A percentile compares a stretch with the other conserved stretches of the same genome.
These are phyloP conservation scores for Eptatretus burgeri DNA, from an alignment of 2,113 vertebrate genomes.

Conservation along the genomic window DNA sequence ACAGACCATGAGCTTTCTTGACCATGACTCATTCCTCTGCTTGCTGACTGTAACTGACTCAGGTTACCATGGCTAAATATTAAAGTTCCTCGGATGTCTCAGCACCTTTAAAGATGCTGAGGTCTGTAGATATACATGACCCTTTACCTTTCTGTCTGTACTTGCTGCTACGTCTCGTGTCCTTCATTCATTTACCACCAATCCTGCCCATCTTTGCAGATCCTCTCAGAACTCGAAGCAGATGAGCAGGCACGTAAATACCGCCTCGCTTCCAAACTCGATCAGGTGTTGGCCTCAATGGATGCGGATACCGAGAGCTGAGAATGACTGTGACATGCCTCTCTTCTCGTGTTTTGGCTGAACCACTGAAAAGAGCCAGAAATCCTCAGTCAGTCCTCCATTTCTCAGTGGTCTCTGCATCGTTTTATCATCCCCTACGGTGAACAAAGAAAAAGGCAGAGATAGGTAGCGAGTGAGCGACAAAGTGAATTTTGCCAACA, in stretches of 20 bases:
- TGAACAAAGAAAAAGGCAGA: neutral
- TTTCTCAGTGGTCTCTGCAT: neutral
- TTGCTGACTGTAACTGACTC: too few relatives aligned
- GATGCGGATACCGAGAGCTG: conserved; percentile 52
- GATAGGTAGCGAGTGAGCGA: neutral
- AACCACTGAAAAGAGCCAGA: neutral
- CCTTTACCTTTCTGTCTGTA: neutral
- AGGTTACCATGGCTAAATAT: neutral
- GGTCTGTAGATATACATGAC: neutral
- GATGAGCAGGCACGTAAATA: conserved; percentile 75
- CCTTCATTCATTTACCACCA: neutral
- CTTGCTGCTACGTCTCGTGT: neutral
- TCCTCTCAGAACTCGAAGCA: conserved; percentile 57
- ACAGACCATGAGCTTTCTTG: too few relatives aligned
- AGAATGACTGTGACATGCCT: neutral
- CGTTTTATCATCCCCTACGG: neutral
- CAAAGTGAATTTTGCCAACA: neutral
- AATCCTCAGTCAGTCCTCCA: neutral
- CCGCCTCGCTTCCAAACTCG: conserved; percentile 67
- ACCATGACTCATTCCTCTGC: too few relatives aligned
- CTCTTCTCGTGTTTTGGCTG: neutral
- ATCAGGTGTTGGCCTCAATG: conserved; percentile 76
- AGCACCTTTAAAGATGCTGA: neutral
- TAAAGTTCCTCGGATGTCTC: neutral
- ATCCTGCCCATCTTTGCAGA: conserved; percentile 19